A percentile compares a stretch with the other conserved stretches of the same genome.
phyloP scores from a whole-genome alignment of 2,888 invertebrate species.

The Himalopsyche japonica region DNA sequence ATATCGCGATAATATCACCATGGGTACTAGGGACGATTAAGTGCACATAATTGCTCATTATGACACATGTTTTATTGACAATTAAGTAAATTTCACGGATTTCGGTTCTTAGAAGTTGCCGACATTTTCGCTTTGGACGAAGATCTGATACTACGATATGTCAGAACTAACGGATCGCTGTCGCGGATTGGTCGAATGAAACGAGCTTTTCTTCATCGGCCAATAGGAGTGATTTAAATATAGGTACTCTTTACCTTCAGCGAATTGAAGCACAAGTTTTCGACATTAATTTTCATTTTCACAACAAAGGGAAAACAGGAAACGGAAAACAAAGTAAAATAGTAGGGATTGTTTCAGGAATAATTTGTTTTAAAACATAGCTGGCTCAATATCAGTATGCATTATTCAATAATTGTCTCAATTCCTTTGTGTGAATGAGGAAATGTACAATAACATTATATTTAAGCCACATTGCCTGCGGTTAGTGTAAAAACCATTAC shows the following conservation, averaged over 20 bases:
- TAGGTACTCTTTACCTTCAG: not conserved
- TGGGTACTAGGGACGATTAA: not conserved
- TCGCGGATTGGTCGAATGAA: not conserved
- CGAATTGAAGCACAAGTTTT: not conserved
- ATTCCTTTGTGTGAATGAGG: too few relatives aligned
- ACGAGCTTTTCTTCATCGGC: not conserved
- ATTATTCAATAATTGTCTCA: too few relatives aligned
- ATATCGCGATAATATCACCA: constrained; percentile 1
- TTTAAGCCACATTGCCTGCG: too few relatives aligned
- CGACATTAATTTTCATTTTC: not conserved
- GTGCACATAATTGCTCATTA: not conserved
- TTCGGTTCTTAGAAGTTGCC: not conserved
- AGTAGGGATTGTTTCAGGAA: not conserved
- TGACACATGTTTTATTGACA: constrained; percentile 15
- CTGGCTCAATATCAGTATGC: too few relatives aligned
- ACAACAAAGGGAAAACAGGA: not conserved
- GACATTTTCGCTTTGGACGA: constrained; percentile 7
- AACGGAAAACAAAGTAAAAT: not conserved
- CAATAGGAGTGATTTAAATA: not conserved
- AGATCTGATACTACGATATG: not conserved
- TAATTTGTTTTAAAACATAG: not conserved
- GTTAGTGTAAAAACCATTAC: too few relatives aligned
- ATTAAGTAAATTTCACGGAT: not conserved
- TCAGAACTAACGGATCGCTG: not conserved
- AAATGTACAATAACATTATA: too few relatives aligned